Evolutionary conservation across 92 coral and sea anemone genomes (phyloP).

Genomic region (Scolanthus callimorphus): DNA sequence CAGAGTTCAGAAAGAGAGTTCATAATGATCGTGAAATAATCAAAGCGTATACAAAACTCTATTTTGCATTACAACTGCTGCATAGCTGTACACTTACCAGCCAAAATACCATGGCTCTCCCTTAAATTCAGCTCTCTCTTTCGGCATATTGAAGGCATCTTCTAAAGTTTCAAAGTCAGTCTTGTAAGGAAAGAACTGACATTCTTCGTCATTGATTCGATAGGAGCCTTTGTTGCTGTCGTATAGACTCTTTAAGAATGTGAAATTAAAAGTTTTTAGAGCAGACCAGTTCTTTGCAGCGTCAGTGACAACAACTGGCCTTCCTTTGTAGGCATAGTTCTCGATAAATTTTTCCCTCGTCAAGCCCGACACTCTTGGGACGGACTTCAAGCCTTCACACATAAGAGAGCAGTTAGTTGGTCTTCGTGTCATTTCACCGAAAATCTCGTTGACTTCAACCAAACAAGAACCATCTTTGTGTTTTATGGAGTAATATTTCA

Average conservation of each 20-base stretch:
- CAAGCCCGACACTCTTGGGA: slow-evolving; percentile 79
- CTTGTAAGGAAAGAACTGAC: slow-evolving; percentile 96
- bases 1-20: too few species aligned
- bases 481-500: slow-evolving; percentile 12
- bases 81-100: slow-evolving; percentile 68
- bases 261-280: slow-evolving; percentile 55
- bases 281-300: slow-evolving; percentile 97
- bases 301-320: slow-evolving; percentile 91
- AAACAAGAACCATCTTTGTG: slow-evolving; percentile 53
- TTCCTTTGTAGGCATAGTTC: slow-evolving; percentile 85
- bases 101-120: slow-evolving; percentile 98
- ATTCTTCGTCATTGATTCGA: slow-evolving; percentile 80
- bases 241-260: slow-evolving; percentile 70
- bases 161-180: slow-evolving; percentile 78
- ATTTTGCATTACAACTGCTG: too few species aligned
- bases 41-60: too few species aligned
- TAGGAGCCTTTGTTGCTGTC: slow-evolving; percentile 78
- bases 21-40: too few species aligned
- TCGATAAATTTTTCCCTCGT: slow-evolving; percentile 60
- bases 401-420: slow-evolving; percentile 67
- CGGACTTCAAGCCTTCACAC: slow-evolving; percentile 82
- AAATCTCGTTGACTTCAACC: slow-evolving; percentile 64
- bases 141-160: slow-evolving; percentile 84
- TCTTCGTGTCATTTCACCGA: slow-evolving; percentile 70
- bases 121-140: slow-evolving; percentile 77